Base-by-base conservation (phyloP, 2,797 vertebrate species). In the Crypturellus tataupa region DNA sequence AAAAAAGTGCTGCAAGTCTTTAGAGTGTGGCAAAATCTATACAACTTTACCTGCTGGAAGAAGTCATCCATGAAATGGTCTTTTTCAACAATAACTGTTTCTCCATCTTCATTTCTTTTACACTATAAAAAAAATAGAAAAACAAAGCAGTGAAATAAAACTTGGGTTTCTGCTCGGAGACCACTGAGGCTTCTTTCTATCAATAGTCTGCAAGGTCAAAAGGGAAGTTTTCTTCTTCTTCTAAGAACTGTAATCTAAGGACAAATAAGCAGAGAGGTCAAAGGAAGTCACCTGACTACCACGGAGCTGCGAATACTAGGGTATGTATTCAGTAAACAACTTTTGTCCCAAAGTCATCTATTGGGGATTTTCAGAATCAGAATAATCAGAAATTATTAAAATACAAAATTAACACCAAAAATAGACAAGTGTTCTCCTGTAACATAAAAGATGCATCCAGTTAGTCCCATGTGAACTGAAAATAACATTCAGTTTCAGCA, bases 51-150 rank as follows among this genome's bases (percentile, higher is more conserved):
- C 98, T 98, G 98, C 27, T 98, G 98, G 97, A 99, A 99, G 80
- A 99, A 99, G 42, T 98, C 98, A 87, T 99, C 99, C 99, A 99
- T 99, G 87, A 99, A 99, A 59, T 98, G 98, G 87, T 99, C 98
- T 93, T 97, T 98, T 73, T 99, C 99, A 76, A 99, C 96, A 21
- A 98, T 89, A 8, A 97, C 75, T 12, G 98, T 97, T 87, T 99
- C 99, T 31, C 98, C 99, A 89, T 99, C 98, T 40, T 97, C 98
- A 17, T 89, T 97, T 63, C 98, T 97, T 85, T 97, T 98, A n/a
- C 90, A 97, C 99, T 99, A 94, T 16, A 87, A 72, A 63, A 44
- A 23, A 80, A 56, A 85, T 27, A 65, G 24, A 8, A 75, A 53
- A 68, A 60, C 4, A 31, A 1, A 37, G 3, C 20, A 4, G 23